These are phyloP conservation scores for Anhinga anhinga DNA, from an alignment of 2,113 vertebrate genomes.

Conservation along the genomic window DNA sequence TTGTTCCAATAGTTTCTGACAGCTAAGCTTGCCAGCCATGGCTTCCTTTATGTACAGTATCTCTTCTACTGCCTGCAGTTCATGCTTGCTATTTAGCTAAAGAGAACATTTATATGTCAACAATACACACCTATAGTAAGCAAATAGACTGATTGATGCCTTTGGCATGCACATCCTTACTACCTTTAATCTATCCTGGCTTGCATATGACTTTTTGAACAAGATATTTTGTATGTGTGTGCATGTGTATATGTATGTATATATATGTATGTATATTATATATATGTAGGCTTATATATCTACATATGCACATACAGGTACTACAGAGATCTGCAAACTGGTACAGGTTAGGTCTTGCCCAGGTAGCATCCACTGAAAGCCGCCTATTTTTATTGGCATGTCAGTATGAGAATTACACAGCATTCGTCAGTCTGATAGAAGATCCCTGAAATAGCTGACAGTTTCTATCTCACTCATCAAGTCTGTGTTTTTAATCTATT, in stretches of 20 bases:
- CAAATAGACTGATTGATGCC: fast-evolving
- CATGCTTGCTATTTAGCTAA: neutral
- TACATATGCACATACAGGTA: neutral
- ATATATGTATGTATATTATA: too few species aligned
- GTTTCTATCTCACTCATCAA: neutral
- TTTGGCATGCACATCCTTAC: neutral
- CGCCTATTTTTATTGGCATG: neutral
- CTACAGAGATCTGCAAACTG: neutral
- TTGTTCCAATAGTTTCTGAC: neutral
- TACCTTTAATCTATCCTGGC: neutral
- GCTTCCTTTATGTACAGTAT: neutral
- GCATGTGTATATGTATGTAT: neutral
- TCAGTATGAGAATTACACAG: neutral
- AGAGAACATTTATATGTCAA: neutral
- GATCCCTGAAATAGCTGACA: neutral
- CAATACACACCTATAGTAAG: neutral
- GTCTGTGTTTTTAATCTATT: neutral
- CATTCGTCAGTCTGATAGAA: neutral
- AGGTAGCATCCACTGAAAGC: neutral
- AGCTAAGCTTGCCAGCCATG: neutral
- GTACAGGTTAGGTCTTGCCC: neutral
- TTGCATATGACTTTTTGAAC: neutral
- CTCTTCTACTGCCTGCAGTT: neutral
- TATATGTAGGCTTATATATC: too few species aligned
- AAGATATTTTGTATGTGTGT: neutral